A percentile compares a stretch with the other conserved stretches of the same genome.
These are phyloP conservation scores for Eumerus sabulonum DNA, from an alignment of 2,888 invertebrate species.

Conservation along the genomic window DNA sequence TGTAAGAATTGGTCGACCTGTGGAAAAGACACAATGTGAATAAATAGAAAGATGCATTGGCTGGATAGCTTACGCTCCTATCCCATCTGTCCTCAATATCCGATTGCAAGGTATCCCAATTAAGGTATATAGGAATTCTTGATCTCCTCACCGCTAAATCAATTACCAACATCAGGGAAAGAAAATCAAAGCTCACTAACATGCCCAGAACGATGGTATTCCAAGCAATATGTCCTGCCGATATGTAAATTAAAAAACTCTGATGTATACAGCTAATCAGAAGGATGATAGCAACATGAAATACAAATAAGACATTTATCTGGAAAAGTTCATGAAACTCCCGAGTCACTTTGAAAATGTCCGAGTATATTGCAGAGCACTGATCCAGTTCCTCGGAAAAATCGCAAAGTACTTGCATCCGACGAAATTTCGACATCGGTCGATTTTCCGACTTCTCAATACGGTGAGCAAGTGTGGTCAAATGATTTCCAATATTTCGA, in stretches of 20 bases:
- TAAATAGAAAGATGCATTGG: too few relatives aligned
- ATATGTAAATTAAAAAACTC: conserved; percentile 70
- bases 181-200: conserved; percentile 71
- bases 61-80: conserved; percentile 73
- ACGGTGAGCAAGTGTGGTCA: conserved; percentile 27
- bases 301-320: conserved; percentile 74
- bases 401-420: conserved; percentile 73
- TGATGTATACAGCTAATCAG: conserved; percentile 73
- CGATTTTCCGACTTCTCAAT: conserved; percentile 5
- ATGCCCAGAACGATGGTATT: conserved; percentile 65
- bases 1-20: conserved; percentile 46
- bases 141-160: conserved; percentile 72
- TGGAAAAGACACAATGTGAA: too few relatives aligned
- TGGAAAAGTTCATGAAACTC: conserved; percentile 72
- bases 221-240: conserved; percentile 53
- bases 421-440: conserved; percentile 66
- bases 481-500: conserved; percentile 31
- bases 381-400: conserved; percentile 73
- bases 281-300: conserved; percentile 73
- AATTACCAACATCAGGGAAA: conserved; percentile 72
- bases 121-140: conserved; percentile 70
- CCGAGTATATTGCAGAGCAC: conserved; percentile 71
- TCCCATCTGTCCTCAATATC: conserved; percentile 75
- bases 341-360: conserved; percentile 70
- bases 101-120: conserved; percentile 73